Conservation (phyloP, 2,113 vertebrate genomes). For the Chlorocebus sabaeus region DNA sequence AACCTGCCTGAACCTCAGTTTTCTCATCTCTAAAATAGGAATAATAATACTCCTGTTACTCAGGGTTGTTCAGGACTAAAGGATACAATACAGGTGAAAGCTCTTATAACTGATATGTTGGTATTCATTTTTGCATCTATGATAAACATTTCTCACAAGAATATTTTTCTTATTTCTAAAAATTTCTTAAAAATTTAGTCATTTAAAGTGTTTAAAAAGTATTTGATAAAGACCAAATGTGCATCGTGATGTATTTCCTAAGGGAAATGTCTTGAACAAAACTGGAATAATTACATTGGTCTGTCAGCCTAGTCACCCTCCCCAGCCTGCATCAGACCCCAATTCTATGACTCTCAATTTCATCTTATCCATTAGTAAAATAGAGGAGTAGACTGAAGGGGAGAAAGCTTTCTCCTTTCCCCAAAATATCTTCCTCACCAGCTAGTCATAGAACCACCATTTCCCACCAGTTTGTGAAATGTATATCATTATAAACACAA, state of each 20-base stretch:
- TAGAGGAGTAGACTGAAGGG: background rate
- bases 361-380: background rate
- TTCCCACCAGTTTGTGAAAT: background rate
- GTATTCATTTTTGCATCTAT: background rate
- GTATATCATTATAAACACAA: background rate
- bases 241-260: background rate
- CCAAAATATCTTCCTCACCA: background rate
- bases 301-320: background rate
- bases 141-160: background rate
- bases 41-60: background rate
- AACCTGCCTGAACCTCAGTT: background rate
- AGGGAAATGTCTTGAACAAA: background rate
- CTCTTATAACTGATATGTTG: background rate
- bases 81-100: background rate
- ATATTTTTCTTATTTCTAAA: background rate
- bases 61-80: background rate
- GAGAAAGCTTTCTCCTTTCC: background rate
- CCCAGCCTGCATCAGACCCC: background rate
- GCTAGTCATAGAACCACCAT: background rate
- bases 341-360: background rate
- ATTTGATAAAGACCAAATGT: background rate
- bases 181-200: background rate
- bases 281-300: background rate
- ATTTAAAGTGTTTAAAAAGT: background rate
- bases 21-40: background rate